These are phyloP conservation scores for Bombylius major DNA, from an alignment of 2,888 invertebrate genomes.

Conservation along the genomic window DNA sequence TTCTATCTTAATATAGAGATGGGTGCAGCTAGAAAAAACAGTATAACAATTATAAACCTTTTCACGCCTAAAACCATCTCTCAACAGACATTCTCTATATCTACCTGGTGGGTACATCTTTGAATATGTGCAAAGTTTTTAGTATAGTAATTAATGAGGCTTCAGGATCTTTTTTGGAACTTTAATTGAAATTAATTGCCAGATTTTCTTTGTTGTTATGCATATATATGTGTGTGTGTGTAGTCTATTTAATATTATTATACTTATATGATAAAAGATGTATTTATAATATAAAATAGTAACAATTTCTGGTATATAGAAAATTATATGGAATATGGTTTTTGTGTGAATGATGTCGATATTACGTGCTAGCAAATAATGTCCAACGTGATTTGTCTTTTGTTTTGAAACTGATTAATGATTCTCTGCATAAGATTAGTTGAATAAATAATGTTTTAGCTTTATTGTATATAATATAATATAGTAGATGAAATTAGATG, in stretches of 20 bases:
- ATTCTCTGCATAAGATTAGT: conserved; percentile 2
- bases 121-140: conserved; percentile 6
- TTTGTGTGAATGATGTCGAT: conserved; percentile 6
- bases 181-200: conserved; percentile 14
- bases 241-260: background rate
- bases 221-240: background rate
- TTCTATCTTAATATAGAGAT: no score
- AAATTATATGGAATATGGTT: no score
- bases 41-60: no score
- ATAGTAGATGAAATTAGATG: no score
- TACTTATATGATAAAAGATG: background rate
- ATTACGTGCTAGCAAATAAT: conserved; percentile 5
- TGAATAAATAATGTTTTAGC: background rate
- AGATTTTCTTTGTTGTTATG: conserved; percentile 3
- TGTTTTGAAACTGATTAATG: conserved; percentile 5
- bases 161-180: conserved; percentile 11
- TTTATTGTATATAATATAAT: background rate
- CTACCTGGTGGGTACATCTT: background rate
- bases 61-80: no score
- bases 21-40: no score
- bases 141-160: conserved; percentile 12
- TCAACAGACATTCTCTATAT: no score
- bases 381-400: conserved; percentile 8
- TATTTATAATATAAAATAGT: no score
- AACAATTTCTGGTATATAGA: no score